These are phyloP conservation scores for Germaria angustata DNA, from an alignment of 2,888 invertebrate species.

Conservation along the genomic window DNA sequence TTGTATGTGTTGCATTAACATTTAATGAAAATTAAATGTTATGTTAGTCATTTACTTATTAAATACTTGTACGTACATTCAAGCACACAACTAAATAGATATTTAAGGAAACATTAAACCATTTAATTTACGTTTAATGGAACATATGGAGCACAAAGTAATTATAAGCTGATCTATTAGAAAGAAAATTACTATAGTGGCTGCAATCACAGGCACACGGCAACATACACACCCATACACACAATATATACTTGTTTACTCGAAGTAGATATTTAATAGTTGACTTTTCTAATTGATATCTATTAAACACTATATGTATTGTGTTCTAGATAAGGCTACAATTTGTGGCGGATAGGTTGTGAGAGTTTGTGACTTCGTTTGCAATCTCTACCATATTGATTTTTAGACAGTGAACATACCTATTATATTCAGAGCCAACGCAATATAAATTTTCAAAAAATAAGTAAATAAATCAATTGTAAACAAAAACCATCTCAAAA, in stretches of 20 bases:
- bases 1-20: slow-evolving; percentile 1
- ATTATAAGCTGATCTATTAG: slow-evolving; percentile 31
- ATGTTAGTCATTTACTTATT: slow-evolving; percentile 26
- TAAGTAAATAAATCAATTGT: not conserved
- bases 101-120: slow-evolving; percentile 14
- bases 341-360: no score
- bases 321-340: no score
- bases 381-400: no score
- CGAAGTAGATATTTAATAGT: not conserved
- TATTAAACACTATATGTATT: no score
- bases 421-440: not conserved
- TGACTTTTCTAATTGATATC: not conserved
- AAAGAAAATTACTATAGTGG: slow-evolving; percentile 4
- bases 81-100: not conserved
- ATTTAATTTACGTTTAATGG: slow-evolving; percentile 48
- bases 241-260: not conserved
- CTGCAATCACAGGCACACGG: slow-evolving; percentile 4
- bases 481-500: slow-evolving; percentile 4
- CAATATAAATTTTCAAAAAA: not conserved
- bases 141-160: slow-evolving; percentile 14
- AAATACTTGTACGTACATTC: not conserved
- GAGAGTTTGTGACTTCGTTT: not conserved
- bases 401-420: not conserved
- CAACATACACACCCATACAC: not conserved
- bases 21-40: slow-evolving; percentile 24